Percentiles rank a stretch among this genome's conserved stretches.
Conservation (phyloP, 2,888 invertebrate species). For the Callyntrura sp. region DNA sequence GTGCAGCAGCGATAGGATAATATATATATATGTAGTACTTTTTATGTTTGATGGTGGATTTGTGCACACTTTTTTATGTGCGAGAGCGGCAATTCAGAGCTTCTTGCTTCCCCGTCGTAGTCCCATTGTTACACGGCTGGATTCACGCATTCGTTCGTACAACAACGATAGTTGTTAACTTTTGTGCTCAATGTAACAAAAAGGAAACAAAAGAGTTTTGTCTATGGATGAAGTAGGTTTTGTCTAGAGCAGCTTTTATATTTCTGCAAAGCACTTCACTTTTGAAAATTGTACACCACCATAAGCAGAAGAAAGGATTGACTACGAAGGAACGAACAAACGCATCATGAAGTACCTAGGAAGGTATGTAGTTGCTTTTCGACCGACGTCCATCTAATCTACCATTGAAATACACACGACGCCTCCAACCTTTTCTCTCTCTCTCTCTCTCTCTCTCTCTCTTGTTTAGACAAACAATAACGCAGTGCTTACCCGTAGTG, state of each 20-base stretch:
- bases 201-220: conserved; percentile 9
- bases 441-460: no score
- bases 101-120: background rate
- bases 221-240: background rate
- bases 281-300: background rate
- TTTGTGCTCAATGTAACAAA: background rate
- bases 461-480: background rate
- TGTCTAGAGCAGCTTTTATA: background rate
- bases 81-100: conserved; percentile 12
- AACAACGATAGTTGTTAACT: conserved; percentile 31
- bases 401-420: no score
- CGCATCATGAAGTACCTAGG: background rate
- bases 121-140: background rate
- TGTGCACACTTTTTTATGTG: conserved; percentile 25
- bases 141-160: conserved; percentile 20
- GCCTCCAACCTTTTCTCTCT: background rate
- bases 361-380: background rate
- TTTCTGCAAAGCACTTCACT: background rate
- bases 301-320: conserved; percentile 6
- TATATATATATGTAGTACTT: background rate
- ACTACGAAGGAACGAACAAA: background rate
- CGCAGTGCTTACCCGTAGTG: no score
- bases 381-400: background rate
- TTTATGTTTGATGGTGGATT: conserved; percentile 5
- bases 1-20: background rate